Conservation (phyloP, 2,888 invertebrate species). For the Coenonympha glycerion region DNA sequence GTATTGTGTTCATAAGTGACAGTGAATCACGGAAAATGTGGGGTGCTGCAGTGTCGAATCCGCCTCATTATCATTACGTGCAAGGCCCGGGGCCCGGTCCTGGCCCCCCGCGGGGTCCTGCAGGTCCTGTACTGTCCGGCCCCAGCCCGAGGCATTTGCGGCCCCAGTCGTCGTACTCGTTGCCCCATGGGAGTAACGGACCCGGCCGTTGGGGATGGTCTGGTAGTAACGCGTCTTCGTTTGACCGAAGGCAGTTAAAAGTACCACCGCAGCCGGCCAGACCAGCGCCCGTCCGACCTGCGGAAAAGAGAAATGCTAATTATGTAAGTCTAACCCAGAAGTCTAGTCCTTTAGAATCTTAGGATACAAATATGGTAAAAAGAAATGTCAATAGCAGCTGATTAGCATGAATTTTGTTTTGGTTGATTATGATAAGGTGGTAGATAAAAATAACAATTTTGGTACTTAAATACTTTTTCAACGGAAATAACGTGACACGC, state of each 20-base stretch:
- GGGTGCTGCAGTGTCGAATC: conserved; percentile 68
- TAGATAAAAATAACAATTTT: no score
- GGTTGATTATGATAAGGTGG: not conserved
- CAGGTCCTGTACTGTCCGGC: conserved; percentile 57
- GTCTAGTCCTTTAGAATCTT: no score
- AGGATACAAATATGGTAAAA: no score
- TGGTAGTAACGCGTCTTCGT: conserved; percentile 71
- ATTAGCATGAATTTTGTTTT: not conserved
- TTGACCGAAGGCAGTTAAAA: conserved; percentile 66
- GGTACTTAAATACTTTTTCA: not conserved
- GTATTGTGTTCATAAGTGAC: conserved; percentile 18
- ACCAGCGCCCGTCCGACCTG: conserved; percentile 60
- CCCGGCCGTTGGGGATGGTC: conserved; percentile 75
- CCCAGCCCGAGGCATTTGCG: conserved; percentile 57
- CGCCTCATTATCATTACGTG: conserved; percentile 66
- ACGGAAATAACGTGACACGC: conserved; percentile 6
- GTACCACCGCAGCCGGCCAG: conserved; percentile 66
- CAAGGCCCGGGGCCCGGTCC: conserved; percentile 53
- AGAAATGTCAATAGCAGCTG: not conserved
- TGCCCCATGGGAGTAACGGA: conserved; percentile 74
- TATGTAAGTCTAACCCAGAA: conserved; percentile 62
- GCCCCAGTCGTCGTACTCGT: conserved; percentile 71
- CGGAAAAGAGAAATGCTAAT: conserved; percentile 51
- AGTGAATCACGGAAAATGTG: conserved; percentile 59
- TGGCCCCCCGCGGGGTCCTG: conserved; percentile 52